Evolutionary conservation across 2,797 vertebrate genomes (phyloP), one percentile per base, ranked within the genome.

Genomic region (Cossypha caffra): DNA sequence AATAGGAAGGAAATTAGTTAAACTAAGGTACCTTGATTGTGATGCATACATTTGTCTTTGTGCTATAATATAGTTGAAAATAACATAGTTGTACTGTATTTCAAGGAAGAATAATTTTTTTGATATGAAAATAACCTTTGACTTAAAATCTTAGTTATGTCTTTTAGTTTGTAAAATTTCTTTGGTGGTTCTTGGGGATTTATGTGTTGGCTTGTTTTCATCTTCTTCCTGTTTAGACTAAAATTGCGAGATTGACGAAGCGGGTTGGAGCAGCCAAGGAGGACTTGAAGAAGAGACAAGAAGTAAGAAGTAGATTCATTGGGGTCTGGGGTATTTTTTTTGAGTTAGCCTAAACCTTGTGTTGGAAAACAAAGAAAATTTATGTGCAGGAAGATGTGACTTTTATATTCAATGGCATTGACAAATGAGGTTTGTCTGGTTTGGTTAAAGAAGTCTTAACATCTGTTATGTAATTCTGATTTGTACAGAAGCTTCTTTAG

Each of bases 241-340:
- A 99, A 98, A 98, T 99, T 74, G 96, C 98, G 17, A 98, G 99
- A 88, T 97, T 99, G 90, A 98, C 99, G 45, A 99, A 99, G 97
- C 99, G 99, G 55, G 99, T 99, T 97, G 99, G 99, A 97, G 99
- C 99, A 95, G 98, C 98, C 47, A 98, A 98, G 11, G 99, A 99
- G 86, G 99, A 99, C 97, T 90, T 98, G 81, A 99, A 99, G 98
- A 99, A 98, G 97, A 99, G 98, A 98, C 98, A 99, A 83, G 98
- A 98, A 95, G 98, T 98, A 98, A 97, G 98, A 82, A 89, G 10
- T 86, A 37, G 29, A 86, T 79, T 80, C 16, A 1, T 74, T 84
- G 15, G 16, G 16, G 9, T 52, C 64, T 90, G 31, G 29, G 37
- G 1, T 2, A 47, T 52, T 80, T 58, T 52, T 86, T 42, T 45